These are phyloP conservation scores for Pungitius pungitius DNA, from an alignment of 2,113 vertebrate species.

Conservation along the genomic window DNA sequence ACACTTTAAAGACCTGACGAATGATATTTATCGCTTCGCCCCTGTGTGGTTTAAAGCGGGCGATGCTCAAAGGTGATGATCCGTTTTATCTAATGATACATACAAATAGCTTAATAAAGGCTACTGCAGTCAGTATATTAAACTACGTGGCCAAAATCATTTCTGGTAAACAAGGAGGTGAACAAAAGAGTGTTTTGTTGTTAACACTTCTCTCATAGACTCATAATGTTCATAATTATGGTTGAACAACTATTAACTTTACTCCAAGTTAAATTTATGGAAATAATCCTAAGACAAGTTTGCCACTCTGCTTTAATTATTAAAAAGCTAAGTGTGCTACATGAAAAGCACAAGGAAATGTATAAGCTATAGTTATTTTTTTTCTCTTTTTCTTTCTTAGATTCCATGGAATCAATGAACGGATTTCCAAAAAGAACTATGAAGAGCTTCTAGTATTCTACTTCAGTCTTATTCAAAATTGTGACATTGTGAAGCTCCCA, in stretches of 20 bases:
- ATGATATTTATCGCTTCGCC: slow-evolving; percentile 86
- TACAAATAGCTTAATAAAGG: neutral
- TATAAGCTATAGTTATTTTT: neutral
- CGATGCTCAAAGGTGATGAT: slow-evolving; percentile 81
- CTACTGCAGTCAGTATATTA: neutral
- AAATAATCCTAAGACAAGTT: neutral
- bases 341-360: neutral
- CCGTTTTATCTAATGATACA: neutral
- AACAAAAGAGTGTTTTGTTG: slow-evolving; percentile 11
- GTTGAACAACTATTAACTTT: neutral
- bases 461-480: slow-evolving; percentile 90
- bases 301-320: neutral
- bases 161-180: neutral
- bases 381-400: slow-evolving; percentile 62
- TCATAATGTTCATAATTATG: neutral
- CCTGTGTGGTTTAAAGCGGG: slow-evolving; percentile 81
- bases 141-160: neutral
- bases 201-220: neutral
- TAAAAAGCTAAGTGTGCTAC: neutral
- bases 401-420: slow-evolving; percentile 93
- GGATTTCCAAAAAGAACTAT: slow-evolving; percentile 87
- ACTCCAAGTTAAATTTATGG: neutral
- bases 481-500: slow-evolving; percentile 79
- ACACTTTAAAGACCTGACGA: slow-evolving; percentile 85
- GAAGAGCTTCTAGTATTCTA: slow-evolving; percentile 87